Conservation (phyloP, 1,140 invertebrate genomes). For the Pseudomyrmex cubaensis region DNA sequence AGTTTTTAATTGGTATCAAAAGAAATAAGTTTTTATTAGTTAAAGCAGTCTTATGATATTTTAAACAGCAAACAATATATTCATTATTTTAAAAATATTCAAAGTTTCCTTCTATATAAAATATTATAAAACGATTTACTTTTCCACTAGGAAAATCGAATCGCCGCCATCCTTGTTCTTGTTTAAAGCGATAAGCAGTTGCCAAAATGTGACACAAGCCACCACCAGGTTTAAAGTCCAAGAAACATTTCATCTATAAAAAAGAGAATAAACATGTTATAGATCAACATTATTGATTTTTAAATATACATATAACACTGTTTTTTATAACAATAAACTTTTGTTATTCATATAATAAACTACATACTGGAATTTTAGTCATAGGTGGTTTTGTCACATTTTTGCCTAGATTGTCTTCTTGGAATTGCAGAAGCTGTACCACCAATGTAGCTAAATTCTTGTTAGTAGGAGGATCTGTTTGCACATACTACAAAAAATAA, state of each 20-base stretch:
- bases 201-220: conserved; percentile 96
- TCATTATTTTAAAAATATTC: background rate
- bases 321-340: background rate
- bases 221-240: conserved; percentile 97
- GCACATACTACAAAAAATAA: conserved; percentile 89
- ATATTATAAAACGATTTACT: conserved; percentile 82
- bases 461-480: conserved; percentile 97
- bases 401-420: conserved; percentile 98
- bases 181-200: conserved; percentile 97
- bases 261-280: conserved; percentile 71
- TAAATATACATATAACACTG: background rate
- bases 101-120: conserved; percentile 9
- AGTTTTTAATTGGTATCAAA: no score
- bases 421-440: conserved; percentile 96
- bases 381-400: conserved; percentile 95
- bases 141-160: conserved; percentile 95
- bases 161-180: conserved; percentile 97
- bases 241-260: conserved; percentile 94
- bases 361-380: conserved; percentile 92
- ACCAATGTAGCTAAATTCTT: conserved; percentile 94
- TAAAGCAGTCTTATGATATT: background rate
- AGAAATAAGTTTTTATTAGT: conserved; percentile 15
- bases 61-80: background rate
- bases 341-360: conserved; percentile 9
- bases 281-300: conserved; percentile 3